These are phyloP conservation scores for Tupaia chinensis DNA, from an alignment of 2,113 vertebrate genomes.

Conservation along the genomic window DNA sequence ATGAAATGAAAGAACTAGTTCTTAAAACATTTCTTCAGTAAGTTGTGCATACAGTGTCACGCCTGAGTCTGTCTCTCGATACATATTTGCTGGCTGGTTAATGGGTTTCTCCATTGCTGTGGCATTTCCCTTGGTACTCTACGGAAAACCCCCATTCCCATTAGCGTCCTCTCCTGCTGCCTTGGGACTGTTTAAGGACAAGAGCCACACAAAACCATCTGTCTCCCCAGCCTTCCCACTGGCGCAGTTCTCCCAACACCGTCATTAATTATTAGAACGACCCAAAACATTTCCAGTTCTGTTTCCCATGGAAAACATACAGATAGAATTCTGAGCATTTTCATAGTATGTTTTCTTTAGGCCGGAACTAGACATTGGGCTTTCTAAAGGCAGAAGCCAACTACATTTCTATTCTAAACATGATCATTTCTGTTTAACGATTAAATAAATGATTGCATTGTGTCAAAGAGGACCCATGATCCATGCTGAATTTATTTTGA, in stretches of 20 bases:
- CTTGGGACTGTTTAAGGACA: background rate
- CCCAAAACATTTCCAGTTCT: background rate
- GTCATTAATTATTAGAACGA: background rate
- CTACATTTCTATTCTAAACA: background rate
- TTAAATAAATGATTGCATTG: background rate
- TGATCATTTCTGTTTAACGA: background rate
- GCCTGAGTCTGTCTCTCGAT: fast-evolving
- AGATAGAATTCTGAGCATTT: too few species aligned
- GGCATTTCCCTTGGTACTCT: fast-evolving
- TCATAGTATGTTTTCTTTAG: background rate
- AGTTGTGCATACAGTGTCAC: too few species aligned
- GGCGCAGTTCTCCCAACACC: fast-evolving
- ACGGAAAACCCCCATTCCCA: fast-evolving
- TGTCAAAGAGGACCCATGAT: background rate
- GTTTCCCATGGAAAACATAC: background rate
- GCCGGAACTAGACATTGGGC: too few species aligned
- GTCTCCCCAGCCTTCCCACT: fast-evolving
- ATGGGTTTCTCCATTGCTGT: fast-evolving
- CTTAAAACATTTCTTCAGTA: too few species aligned
- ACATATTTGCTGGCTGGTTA: fast-evolving
- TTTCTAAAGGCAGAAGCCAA: background rate
- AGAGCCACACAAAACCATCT: fast-evolving
- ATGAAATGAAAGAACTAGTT: too few species aligned
- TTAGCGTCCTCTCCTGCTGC: too few species aligned
- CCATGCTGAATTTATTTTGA: background rate